phyloP scores from a whole-genome alignment of 2,113 vertebrate species.

The Prionailurus bengalensis region DNA sequence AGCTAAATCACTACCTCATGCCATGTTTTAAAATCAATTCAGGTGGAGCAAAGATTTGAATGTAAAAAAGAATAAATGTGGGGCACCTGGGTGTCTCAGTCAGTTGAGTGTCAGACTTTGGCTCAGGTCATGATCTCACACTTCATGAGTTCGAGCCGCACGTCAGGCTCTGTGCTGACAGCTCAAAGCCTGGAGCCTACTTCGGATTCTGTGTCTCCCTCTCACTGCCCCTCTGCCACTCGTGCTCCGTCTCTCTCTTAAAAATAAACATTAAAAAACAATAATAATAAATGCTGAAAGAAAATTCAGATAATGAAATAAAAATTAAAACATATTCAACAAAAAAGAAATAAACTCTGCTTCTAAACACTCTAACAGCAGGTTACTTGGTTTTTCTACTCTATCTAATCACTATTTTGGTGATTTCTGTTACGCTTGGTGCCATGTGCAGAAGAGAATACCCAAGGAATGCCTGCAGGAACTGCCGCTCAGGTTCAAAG shows the following conservation, averaged over 20 bases:
- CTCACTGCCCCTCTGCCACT: no score
- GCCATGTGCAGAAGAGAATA: neutral
- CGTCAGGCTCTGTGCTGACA: no score
- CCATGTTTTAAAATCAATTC: constrained; percentile 9
- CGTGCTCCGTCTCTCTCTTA: no score
- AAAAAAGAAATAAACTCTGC: neutral
- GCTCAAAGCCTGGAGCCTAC: no score
- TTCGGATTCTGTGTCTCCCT: no score
- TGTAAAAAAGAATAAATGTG: neutral
- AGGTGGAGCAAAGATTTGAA: constrained; percentile 3
- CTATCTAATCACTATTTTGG: neutral
- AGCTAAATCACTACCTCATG: neutral
- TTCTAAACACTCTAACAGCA: neutral
- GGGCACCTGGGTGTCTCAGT: no score
- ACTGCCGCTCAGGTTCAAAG: neutral
- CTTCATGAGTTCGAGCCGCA: no score
- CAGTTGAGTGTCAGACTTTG: no score
- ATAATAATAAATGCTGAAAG: neutral
- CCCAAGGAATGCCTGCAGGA: neutral
- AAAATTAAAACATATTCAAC: constrained; percentile 20
- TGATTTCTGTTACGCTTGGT: neutral
- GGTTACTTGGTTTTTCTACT: neutral
- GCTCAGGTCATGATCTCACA: no score
- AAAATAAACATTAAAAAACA: no score
- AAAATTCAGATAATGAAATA: neutral